Conservation (phyloP, 2,797 vertebrate genomes). For the Typhlichthys subterraneus region DNA sequence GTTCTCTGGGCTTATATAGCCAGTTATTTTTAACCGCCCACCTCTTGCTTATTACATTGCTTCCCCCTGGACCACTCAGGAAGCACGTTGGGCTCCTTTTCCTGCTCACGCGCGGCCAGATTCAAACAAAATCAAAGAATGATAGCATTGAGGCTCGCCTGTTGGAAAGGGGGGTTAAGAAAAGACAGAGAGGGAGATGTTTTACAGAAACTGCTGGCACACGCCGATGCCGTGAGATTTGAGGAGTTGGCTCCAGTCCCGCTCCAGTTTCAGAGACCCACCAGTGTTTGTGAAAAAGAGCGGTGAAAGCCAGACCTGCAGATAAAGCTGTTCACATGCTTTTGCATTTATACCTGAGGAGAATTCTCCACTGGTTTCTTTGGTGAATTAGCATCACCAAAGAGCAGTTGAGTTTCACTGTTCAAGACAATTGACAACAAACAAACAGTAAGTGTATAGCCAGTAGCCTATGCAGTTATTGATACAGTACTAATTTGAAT, state of each 20-base stretch:
- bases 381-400: conserved; percentile 46
- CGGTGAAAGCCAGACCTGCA: conserved; percentile 17
- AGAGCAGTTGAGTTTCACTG: conserved; percentile 48
- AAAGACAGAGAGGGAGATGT: conserved; percentile 43
- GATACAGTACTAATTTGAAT: conserved; percentile 39
- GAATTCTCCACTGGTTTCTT: conserved; percentile 20
- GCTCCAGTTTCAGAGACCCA: conserved; percentile 70
- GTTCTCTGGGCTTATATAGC: conserved; percentile 87
- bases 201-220: conserved; percentile 75
- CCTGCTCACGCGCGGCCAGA: conserved; percentile 90
- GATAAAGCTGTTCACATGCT: conserved; percentile 11
- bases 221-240: conserved; percentile 64
- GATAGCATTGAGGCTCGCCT: conserved; percentile 86
- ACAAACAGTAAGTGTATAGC: conserved; percentile 12
- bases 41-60: conserved; percentile 89
- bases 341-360: conserved; percentile 32
- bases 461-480: conserved; percentile 1
- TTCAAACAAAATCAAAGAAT: conserved; percentile 87
- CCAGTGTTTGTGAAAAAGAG: conserved; percentile 59
- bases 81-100: conserved; percentile 92
- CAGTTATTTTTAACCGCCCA: conserved; percentile 95
- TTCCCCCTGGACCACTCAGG: conserved; percentile 92
- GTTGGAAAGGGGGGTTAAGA: conserved; percentile 41
- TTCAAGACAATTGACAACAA: conserved; percentile 39
- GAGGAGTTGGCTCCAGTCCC: conserved; percentile 67